Evolutionary conservation across 2,888 invertebrate genomes (phyloP), one percentile per base, ranked within the genome.

Genomic region (Heliconius ethilla): DNA sequence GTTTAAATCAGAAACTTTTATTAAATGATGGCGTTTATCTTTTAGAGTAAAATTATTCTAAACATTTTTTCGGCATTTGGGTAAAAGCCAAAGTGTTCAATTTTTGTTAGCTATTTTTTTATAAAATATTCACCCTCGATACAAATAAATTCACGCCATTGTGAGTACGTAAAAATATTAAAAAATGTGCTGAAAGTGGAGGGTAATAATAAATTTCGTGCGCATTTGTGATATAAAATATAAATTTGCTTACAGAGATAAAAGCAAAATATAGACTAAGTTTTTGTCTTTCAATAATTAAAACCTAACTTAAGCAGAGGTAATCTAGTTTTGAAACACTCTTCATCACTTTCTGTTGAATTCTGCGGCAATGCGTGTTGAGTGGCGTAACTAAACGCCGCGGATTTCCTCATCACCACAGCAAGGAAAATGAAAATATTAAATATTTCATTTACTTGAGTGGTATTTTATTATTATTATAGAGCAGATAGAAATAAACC

Each of bases 71-170:
- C 29, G 18, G 7, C 51, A 22, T 59, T 59, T 59, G 22, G 59
- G n/a, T 59, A 59, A 22, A 59, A n/a, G 59, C 59, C 59, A 59
- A 59, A n/a, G 11, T 59, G n/a, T 59, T 59, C 9, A 59, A 59
- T 59, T 59, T 55, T 59, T n/a, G 59, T 59, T n/a, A 59, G 51
- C 51, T 7, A 59, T 59, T n/a, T 59, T 59, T 59, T 59, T 10
- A 10, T 59, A 59, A 59, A 59, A n/a, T 59, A n/a, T 59, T 59
- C 59, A 59, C 22, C 59, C 59, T 67, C 67, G 0, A 67, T 67
- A 37, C 37, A 67, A 67, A 67, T 67, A 37, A 37, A 33, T 67
- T 67, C 67, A 67, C 67, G 11, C 37, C 1, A 67, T 67, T 67
- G 6, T n/a, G 67, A 11, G 37, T 11, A 11, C 11, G 67, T 37